A percentile compares a stretch with the other conserved stretches of the same genome.
Conservation (phyloP, 2,888 invertebrate species). For the Melanostoma scalare region DNA sequence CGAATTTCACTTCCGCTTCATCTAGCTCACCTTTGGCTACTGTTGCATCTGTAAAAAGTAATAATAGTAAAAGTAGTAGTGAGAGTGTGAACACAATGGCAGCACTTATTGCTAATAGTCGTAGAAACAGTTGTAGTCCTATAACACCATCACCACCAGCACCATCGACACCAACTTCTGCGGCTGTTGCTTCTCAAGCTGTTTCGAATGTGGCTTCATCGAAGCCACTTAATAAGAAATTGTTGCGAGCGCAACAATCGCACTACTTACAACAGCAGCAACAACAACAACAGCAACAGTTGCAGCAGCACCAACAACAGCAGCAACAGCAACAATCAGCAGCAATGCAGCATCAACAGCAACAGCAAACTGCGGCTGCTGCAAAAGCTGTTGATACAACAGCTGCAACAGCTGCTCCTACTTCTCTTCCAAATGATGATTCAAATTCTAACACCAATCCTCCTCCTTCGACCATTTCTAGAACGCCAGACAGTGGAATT, state of each 20-base stretch:
- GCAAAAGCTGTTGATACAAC: slow-evolving; percentile 43
- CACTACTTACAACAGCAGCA: slow-evolving; percentile 78
- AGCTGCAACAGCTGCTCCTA: slow-evolving; percentile 17
- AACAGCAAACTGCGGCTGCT: slow-evolving; percentile 27
- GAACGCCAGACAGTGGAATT: slow-evolving; percentile 80
- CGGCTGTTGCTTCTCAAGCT: slow-evolving; percentile 30
- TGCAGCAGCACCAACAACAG: slow-evolving; percentile 74
- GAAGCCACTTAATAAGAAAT: slow-evolving; percentile 80
- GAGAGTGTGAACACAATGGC: slow-evolving; percentile 53
- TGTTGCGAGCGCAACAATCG: slow-evolving; percentile 81
- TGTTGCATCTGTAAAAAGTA: slow-evolving; percentile 58
- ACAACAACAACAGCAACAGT: slow-evolving; percentile 23
- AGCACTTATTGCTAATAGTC: slow-evolving; percentile 61
- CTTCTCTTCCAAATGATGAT: slow-evolving; percentile 73
- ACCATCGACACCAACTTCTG: slow-evolving; percentile 51
- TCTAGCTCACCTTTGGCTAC: slow-evolving; percentile 63
- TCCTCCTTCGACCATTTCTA: slow-evolving; percentile 74
- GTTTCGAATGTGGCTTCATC: slow-evolving; percentile 48
- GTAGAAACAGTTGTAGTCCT: slow-evolving; percentile 72
- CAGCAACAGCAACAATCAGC: slow-evolving; percentile 66
- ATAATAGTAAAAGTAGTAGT: slow-evolving; percentile 72
- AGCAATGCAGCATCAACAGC: slow-evolving; percentile 21
- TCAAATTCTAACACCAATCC: slow-evolving; percentile 74
- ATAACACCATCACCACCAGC: slow-evolving; percentile 62
- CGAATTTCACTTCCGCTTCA: slow-evolving; percentile 56